Evolutionary conservation across 1,140 invertebrate genomes (phyloP), one percentile per base, ranked within the genome.

Genomic region (Stegodyphus mimosarum): DNA sequence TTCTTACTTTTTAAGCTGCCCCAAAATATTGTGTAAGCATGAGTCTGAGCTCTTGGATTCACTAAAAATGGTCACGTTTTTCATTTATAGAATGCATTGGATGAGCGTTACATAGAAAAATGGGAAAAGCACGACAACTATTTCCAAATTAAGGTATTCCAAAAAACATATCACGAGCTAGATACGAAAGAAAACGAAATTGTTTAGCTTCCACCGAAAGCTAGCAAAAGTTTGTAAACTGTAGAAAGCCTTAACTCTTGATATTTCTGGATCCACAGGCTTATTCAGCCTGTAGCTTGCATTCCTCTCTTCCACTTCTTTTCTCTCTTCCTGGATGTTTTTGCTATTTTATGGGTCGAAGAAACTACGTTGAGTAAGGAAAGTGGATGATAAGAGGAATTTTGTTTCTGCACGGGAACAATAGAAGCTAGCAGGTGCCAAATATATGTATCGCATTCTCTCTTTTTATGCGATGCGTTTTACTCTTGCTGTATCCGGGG

Each of bases 401-500:
- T 69, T 51, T 78, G 55, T 60, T 60, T 15, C 5, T 60, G 9
- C 5, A 10, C 55, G 7, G 18, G 60, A 78, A 78, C 76, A 67
- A 69, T 66, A 78, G 75, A 4, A 18, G 15, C 75, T 71, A 71
- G 78, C 78, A 80, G 78, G 78, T 80, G 69, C 67, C 78, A 52
- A 80, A 80, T 80, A 63, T 72, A 70, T 80, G 78, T 80, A 80
- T 71, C 69, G 53, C 69, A 80, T 80, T 80, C 55, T 60, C 48
- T 63, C 52, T 72, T 15, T 79, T 72, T 72, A 63, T 71, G 17
- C 33, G 5, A 7, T 13, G 18, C 18, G 52, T 51, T 72, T 71
- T 60, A 53, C 53, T 80, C 50, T 49, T 53, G 33, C 51, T 72
- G 63, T 80, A 51, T 80, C 78, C 53, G 67, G 50, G 67, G 69